Evolutionary conservation across 2,888 invertebrate genomes (phyloP).

Genomic region (Augiades crinisus): DNA sequence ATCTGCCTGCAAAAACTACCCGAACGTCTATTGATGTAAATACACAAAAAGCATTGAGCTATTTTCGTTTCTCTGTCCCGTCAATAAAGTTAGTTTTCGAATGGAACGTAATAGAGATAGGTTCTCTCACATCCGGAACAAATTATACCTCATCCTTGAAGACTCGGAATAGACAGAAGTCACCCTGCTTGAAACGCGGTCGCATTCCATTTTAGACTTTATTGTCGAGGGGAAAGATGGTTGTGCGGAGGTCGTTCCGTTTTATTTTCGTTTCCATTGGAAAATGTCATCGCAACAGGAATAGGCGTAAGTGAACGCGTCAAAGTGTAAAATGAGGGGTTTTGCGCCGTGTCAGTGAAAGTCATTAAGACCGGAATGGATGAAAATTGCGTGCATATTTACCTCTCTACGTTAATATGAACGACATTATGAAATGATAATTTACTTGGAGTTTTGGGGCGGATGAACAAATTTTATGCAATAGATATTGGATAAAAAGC

Average conservation of each 20-base stretch:
- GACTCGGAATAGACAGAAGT: conserved; percentile 76
- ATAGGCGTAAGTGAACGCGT: conserved; percentile 78
- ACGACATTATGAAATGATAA: conserved; percentile 69
- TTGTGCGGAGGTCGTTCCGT: conserved; percentile 42
- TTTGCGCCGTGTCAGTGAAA: conserved; percentile 77
- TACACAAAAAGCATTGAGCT: conserved; percentile 30
- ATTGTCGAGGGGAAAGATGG: conserved; percentile 40
- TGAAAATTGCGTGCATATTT: conserved; percentile 80
- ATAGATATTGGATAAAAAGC: background rate
- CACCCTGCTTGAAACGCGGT: conserved; percentile 45
- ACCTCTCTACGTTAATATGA: conserved; percentile 72
- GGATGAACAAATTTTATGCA: background rate
- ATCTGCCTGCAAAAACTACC: conserved; percentile 50
- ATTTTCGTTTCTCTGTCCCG: conserved; percentile 43
- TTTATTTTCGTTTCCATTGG: conserved; percentile 61
- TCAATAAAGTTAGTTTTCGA: conserved; percentile 46
- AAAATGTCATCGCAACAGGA: conserved; percentile 74
- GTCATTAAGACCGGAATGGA: conserved; percentile 80
- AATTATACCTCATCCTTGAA: conserved; percentile 72
- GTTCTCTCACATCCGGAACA: conserved; percentile 46
- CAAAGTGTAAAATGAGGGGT: conserved; percentile 82
- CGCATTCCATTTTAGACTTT: conserved; percentile 55
- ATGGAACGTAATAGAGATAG: conserved; percentile 39
- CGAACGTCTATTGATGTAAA: conserved; percentile 33
- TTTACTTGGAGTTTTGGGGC: conserved; percentile 49